These are phyloP conservation scores for Sula dactylatra DNA, from an alignment of 2,113 vertebrate species.

Conservation along the genomic window DNA sequence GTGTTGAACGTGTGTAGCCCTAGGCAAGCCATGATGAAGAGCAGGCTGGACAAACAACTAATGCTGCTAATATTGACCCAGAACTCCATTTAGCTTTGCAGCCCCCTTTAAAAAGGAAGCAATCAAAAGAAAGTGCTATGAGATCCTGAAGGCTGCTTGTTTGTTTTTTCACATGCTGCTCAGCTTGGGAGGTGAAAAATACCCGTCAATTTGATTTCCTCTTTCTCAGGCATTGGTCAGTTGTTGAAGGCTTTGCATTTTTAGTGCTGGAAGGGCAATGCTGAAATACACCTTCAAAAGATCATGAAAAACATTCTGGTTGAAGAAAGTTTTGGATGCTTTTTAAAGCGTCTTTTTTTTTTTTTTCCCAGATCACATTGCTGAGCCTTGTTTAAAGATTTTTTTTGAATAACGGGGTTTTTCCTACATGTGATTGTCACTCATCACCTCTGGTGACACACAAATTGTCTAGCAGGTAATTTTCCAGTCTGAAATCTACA, in stretches of 20 bases:
- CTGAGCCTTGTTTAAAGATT: background rate
- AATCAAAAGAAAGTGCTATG: slow-evolving; percentile 38
- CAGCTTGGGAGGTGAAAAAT: slow-evolving; percentile 50
- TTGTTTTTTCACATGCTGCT: slow-evolving; percentile 53
- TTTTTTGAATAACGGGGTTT: background rate
- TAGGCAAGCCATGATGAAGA: slow-evolving; percentile 6
- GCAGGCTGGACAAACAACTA: slow-evolving; percentile 25
- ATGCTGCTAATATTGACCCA: slow-evolving; percentile 6
- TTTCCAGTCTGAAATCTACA: background rate
- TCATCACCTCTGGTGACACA: background rate
- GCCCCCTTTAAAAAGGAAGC: slow-evolving; percentile 9
- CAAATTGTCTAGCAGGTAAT: background rate
- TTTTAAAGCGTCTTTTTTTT: background rate
- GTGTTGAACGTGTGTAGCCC: background rate
- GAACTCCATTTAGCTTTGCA: slow-evolving; percentile 4
- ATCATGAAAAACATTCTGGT: background rate
- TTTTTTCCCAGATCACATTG: background rate
- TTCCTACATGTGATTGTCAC: background rate
- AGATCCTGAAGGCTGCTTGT: slow-evolving; percentile 17
- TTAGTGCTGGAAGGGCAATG: background rate
- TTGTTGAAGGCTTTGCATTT: slow-evolving; percentile 17
- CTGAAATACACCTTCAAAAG: background rate
- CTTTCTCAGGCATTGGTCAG: background rate
- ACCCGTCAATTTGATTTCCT: background rate
- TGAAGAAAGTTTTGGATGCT: background rate